These are phyloP conservation scores for Melipona beecheii DNA, from an alignment of 2,888 invertebrate species.

Conservation along the genomic window DNA sequence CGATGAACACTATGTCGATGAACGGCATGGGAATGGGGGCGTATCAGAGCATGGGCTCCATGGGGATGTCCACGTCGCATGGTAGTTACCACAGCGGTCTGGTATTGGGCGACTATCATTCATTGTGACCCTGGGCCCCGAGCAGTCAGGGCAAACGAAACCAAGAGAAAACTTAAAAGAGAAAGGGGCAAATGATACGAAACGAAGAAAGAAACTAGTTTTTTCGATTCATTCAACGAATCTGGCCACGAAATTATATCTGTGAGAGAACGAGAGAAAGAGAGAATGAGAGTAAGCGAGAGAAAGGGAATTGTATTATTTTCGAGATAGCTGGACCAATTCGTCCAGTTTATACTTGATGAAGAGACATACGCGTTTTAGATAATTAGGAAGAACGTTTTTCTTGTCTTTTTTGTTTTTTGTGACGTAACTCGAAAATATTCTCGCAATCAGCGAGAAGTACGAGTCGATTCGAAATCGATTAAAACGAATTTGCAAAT, in stretches of 20 bases:
- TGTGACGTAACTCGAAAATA: background rate
- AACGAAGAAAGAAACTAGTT: background rate
- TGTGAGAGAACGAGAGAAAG: background rate
- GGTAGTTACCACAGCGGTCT: slow-evolving; percentile 81
- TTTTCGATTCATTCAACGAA: background rate
- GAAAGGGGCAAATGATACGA: background rate
- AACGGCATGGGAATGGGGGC: slow-evolving; percentile 83
- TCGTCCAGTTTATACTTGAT: background rate
- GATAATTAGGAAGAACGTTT: slow-evolving; percentile 1
- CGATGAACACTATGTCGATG: slow-evolving; percentile 83
- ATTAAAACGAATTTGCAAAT: background rate
- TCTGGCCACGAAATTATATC: background rate
- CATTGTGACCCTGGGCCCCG: slow-evolving; percentile 84
- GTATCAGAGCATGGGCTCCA: slow-evolving; percentile 82
- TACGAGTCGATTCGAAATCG: background rate
- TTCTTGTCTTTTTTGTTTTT: background rate
- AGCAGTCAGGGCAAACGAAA: slow-evolving; percentile 79
- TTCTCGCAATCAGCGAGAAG: background rate
- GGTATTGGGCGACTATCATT: slow-evolving; percentile 82
- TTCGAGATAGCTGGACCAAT: background rate
- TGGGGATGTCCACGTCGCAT: slow-evolving; percentile 82
- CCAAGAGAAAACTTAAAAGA: slow-evolving; percentile 80
- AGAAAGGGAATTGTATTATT: background rate
- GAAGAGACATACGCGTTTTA: background rate
- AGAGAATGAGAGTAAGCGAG: background rate